A percentile compares a stretch with the other conserved stretches of the same genome.
phyloP scores from a whole-genome alignment of 2,113 vertebrate genomes.

The Hippocampus mohnikei region DNA sequence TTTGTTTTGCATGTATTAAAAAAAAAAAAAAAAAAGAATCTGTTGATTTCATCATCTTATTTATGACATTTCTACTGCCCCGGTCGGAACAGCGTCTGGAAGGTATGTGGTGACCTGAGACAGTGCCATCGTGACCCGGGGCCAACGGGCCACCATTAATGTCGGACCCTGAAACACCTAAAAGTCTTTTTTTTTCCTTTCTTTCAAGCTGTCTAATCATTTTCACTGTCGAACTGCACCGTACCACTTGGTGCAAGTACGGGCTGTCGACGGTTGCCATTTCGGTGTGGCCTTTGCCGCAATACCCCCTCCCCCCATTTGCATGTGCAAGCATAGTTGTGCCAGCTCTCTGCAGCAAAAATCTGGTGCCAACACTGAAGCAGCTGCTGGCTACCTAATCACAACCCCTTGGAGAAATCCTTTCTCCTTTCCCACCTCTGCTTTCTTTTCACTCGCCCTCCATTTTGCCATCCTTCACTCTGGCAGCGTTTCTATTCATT shows the following conservation, averaged over 20 bases:
- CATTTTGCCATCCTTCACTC: conserved; percentile 47
- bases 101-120: no score
- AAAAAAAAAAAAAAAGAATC: no score
- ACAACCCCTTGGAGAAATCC: conserved; percentile 63
- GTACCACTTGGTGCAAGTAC: neutral
- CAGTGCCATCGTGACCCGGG: no score
- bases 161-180: no score
- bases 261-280: conserved; percentile 46
- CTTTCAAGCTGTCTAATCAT: no score
- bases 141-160: no score
- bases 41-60: no score
- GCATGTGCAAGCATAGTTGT: conserved; percentile 31
- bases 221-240: neutral
- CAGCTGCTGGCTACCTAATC: conserved; percentile 72
- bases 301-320: conserved; percentile 42
- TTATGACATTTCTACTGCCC: no score
- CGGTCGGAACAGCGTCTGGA: no score
- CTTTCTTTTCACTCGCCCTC: conserved; percentile 36
- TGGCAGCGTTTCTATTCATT: conserved; percentile 18
- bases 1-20: no score
- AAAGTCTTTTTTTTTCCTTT: no score
- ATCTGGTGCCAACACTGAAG: conserved; percentile 60
- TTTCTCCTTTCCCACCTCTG: conserved; percentile 47
- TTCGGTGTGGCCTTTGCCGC: conserved; percentile 61
- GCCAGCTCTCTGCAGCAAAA: conserved; percentile 69